A percentile compares a stretch with the other conserved stretches of the same genome.
Evolutionary conservation across 2,888 invertebrate genomes (phyloP).

Genomic region (Physocephala rufipes): DNA sequence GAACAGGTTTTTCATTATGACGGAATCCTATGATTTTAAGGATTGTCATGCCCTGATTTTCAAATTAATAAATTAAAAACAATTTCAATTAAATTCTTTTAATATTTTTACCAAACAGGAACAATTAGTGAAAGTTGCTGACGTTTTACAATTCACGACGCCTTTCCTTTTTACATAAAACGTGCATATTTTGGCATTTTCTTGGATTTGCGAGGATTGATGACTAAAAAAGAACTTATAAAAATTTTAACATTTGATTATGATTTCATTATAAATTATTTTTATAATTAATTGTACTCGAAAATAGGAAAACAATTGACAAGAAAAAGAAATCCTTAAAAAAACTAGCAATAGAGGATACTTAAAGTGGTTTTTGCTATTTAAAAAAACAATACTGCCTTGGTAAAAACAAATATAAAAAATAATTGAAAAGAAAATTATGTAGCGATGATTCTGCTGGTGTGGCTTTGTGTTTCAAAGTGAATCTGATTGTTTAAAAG

Average conservation of each 20-base stretch:
- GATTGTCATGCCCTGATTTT: neutral
- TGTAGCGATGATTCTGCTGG: too few relatives aligned
- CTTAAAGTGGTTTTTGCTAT: slow-evolving; percentile 42
- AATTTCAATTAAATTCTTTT: slow-evolving; percentile 1
- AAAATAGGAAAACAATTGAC: slow-evolving; percentile 19
- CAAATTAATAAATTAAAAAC: neutral
- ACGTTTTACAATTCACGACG: neutral
- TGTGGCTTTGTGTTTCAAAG: neutral
- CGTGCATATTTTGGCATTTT: slow-evolving; percentile 42
- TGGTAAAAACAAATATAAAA: slow-evolving; percentile 21
- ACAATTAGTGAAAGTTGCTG: slow-evolving; percentile 28
- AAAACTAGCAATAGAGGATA: slow-evolving; percentile 41
- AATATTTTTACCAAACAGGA: slow-evolving; percentile 22
- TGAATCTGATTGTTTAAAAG: neutral
- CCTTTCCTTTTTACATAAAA: slow-evolving; percentile 21
- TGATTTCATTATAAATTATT: slow-evolving; percentile 37
- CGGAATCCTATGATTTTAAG: neutral
- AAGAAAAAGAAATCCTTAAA: slow-evolving; percentile 33
- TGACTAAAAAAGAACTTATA: slow-evolving; percentile 24
- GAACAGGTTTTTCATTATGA: too few relatives aligned
- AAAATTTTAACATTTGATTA: slow-evolving; percentile 20
- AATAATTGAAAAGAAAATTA: neutral
- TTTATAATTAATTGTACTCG: slow-evolving; percentile 38
- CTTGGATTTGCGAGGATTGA: slow-evolving; percentile 42
- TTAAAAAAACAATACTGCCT: slow-evolving; percentile 38